phyloP scores from a whole-genome alignment of 1,140 invertebrate species.

The Drosophila quadrilineata region DNA sequence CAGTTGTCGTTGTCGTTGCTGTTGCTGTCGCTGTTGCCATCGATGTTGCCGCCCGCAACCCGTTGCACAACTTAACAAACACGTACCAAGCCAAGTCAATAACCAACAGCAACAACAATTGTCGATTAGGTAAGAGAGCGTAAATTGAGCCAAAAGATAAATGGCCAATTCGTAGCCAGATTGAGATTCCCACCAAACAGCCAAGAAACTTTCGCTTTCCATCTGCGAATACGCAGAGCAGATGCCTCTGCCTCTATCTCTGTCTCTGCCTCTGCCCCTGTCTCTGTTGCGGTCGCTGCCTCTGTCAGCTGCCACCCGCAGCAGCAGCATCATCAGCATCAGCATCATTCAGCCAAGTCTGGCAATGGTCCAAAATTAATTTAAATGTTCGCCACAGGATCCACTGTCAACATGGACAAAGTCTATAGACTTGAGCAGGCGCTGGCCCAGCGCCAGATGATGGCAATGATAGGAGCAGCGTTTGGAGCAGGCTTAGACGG shows the following conservation, averaged over 20 bases:
- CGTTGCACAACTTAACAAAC: conserved; percentile 2
- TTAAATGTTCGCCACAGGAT: conserved; percentile 39
- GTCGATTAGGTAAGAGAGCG: conserved; percentile 66
- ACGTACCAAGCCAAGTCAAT: not conserved
- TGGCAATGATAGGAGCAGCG: no score
- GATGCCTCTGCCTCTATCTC: not conserved
- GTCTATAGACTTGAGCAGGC: conserved; percentile 9
- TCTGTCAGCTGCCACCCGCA: not conserved
- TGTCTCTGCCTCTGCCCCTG: not conserved
- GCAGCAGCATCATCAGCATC: no score
- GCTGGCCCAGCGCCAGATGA: no score
- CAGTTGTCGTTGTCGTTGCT: no score
- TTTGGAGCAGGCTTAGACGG: no score
- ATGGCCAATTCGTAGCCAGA: conserved; percentile 54
- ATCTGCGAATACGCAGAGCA: conserved; percentile 15
- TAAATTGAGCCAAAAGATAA: conserved; percentile 72
- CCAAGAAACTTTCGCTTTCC: conserved; percentile 66
- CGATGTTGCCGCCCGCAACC: conserved; percentile 17
- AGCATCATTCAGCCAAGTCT: not conserved
- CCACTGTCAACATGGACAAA: conserved; percentile 16
- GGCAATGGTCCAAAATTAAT: conserved; percentile 54
- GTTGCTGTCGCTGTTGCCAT: no score
- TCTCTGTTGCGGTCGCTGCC: not conserved
- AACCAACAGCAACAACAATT: not conserved
- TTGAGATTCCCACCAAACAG: conserved; percentile 67